phyloP scores from a whole-genome alignment of 1,140 invertebrate genomes.

The Drosophila sp. region DNA sequence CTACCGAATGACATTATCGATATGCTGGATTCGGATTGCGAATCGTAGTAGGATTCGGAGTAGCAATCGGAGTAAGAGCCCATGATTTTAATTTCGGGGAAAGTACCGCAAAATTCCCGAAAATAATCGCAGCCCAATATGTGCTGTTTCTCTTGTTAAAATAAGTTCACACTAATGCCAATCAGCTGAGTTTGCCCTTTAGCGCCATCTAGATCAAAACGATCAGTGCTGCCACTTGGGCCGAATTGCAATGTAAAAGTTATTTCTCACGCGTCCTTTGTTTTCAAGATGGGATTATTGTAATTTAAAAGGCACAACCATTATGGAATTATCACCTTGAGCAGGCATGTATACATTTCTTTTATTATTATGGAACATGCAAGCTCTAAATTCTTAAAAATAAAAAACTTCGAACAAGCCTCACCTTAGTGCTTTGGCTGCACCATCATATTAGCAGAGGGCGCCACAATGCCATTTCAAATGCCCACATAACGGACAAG shows the following conservation, averaged over 20 bases:
- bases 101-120: background rate
- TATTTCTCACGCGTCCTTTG: too few species aligned
- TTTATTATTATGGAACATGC: too few species aligned
- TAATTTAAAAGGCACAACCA: too few species aligned
- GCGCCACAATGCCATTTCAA: background rate
- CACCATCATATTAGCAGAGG: background rate
- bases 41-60: background rate
- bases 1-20: slow-evolving; percentile 19
- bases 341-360: too few species aligned
- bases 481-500: background rate
- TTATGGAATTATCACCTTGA: too few species aligned
- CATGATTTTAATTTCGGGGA: background rate
- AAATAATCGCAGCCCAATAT: background rate
- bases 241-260: background rate
- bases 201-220: background rate
- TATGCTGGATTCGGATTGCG: background rate
- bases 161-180: background rate
- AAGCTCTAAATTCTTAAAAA: too few species aligned
- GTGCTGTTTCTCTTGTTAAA: background rate
- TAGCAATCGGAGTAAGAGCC: background rate
- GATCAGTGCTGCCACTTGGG: background rate
- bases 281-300: too few species aligned
- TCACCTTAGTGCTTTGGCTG: too few species aligned
- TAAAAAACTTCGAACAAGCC: too few species aligned
- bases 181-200: background rate